phyloP scores from a whole-genome alignment of 2,113 vertebrate species.

The Pachypanchax playfairii region DNA sequence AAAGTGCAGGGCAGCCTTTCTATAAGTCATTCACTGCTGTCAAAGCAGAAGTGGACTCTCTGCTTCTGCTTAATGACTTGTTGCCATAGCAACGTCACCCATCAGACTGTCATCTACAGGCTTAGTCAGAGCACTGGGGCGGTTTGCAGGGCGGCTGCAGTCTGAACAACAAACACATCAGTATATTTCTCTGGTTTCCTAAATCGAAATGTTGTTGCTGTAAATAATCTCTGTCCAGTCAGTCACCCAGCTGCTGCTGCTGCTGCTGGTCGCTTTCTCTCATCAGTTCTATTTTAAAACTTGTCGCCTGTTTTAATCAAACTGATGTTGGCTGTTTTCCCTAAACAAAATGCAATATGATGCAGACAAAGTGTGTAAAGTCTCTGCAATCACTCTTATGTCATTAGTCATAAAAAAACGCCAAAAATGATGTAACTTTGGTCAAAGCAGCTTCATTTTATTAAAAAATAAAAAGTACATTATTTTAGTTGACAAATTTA shows the following conservation, averaged over 20 bases:
- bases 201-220: conserved; percentile 8
- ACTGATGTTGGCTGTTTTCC: conserved; percentile 1
- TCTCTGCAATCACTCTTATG: too few relatives aligned
- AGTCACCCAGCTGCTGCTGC: conserved; percentile 14
- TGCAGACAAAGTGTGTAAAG: neutral
- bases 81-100: conserved; percentile 58
- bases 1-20: neutral
- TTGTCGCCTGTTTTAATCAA: conserved; percentile 16
- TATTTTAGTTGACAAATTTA: too few relatives aligned
- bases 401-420: too few relatives aligned
- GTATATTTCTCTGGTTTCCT: conserved; percentile 13
- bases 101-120: conserved; percentile 43
- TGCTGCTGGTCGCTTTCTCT: conserved; percentile 4
- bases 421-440: too few relatives aligned
- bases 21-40: conserved; percentile 33
- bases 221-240: conserved; percentile 17
- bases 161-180: conserved; percentile 19
- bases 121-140: conserved; percentile 24
- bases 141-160: conserved; percentile 18
- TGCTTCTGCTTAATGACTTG: conserved; percentile 42
- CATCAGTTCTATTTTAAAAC: conserved; percentile 8
- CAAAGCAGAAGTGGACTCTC: conserved; percentile 27
- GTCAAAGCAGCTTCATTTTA: too few relatives aligned
- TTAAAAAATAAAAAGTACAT: too few relatives aligned
- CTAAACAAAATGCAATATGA: too few relatives aligned